phyloP scores from a whole-genome alignment of 2,888 invertebrate species.

The Cryptophagus acutangulus region DNA sequence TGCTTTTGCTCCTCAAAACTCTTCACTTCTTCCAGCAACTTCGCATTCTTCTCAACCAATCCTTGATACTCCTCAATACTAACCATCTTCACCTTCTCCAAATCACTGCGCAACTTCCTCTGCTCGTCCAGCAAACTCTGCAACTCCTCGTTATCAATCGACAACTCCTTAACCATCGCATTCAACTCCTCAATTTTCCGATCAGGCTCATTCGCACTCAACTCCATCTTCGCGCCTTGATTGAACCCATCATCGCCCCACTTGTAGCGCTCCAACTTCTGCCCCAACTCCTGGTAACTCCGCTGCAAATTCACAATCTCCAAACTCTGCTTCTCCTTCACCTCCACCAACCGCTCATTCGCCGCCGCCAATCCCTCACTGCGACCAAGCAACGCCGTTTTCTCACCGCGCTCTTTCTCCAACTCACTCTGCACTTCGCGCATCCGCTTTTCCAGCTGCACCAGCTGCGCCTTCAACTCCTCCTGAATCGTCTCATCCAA shows the following conservation, averaged over 20 bases:
- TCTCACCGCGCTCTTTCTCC: slow-evolving; percentile 61
- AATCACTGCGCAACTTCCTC: slow-evolving; percentile 38
- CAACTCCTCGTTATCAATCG: slow-evolving; percentile 58
- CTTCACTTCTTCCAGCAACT: no score
- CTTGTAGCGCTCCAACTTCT: slow-evolving; percentile 58
- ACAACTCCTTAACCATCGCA: slow-evolving; percentile 55
- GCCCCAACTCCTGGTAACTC: slow-evolving; percentile 64
- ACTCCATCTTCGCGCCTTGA: slow-evolving; percentile 9
- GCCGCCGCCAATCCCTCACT: slow-evolving; percentile 69
- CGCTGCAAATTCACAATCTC: slow-evolving; percentile 69
- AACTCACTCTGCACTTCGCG: slow-evolving; percentile 56
- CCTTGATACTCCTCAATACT: no score
- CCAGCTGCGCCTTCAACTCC: slow-evolving; percentile 67
- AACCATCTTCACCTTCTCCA: no score
- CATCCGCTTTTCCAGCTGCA: slow-evolving; percentile 60
- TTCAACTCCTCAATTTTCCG: slow-evolving; percentile 51
- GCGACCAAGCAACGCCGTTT: slow-evolving; percentile 62
- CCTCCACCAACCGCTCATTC: slow-evolving; percentile 72
- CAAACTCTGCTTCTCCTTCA: slow-evolving; percentile 76
- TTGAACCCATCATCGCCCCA: slow-evolving; percentile 46
- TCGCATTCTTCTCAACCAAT: no score
- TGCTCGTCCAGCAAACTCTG: slow-evolving; percentile 56
- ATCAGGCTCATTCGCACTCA: background rate
- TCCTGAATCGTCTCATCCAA: slow-evolving; percentile 76
- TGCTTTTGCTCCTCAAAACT: no score